phyloP scores from a whole-genome alignment of 1,140 invertebrate species.

The Scylla paramamosain region DNA sequence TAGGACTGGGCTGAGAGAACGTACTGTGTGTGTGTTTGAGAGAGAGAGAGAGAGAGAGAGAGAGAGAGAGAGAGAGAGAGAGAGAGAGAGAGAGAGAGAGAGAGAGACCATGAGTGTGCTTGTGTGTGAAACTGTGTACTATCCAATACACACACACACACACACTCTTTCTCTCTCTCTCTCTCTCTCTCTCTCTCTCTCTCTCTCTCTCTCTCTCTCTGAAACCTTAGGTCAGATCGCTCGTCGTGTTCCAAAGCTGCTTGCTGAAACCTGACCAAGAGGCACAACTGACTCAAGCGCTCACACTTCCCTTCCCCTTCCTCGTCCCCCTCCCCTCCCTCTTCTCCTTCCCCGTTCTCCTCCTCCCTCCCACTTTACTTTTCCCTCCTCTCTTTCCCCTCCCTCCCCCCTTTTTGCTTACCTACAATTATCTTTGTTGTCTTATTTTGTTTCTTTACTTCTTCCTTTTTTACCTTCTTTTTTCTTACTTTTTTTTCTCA shows the following conservation, averaged over 20 bases:
- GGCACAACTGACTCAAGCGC: neutral
- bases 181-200: neutral
- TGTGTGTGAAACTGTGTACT: neutral
- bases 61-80: too few species aligned
- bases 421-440: too few species aligned
- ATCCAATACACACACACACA: neutral
- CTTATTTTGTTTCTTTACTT: too few species aligned
- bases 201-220: neutral
- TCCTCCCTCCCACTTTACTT: neutral
- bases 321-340: neutral
- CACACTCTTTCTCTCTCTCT: neutral
- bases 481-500: neutral
- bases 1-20: neutral
- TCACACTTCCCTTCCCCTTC: too few species aligned
- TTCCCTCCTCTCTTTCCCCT: neutral
- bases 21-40: neutral
- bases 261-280: neutral
- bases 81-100: too few species aligned
- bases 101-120: neutral
- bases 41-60: too few species aligned
- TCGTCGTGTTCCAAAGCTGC: neutral
- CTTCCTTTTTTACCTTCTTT: neutral
- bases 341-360: neutral
- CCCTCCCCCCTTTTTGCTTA: neutral
- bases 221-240: neutral